Conservation (phyloP, 2,888 invertebrate genomes). For the Mermis nigrescens region DNA sequence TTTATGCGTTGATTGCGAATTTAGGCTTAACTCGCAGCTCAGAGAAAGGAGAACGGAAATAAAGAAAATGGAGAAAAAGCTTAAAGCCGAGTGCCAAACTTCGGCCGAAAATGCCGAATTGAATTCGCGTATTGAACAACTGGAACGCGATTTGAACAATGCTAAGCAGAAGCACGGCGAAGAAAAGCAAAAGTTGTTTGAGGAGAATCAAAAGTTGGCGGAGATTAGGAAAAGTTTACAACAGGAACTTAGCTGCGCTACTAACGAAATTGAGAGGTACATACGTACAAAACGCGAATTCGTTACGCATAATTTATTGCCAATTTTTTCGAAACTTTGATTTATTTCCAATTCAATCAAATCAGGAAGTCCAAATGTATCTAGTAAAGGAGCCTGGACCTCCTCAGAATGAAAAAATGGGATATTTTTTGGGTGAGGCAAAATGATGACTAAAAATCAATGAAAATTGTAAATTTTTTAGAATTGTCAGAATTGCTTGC, state of each 20-base stretch:
- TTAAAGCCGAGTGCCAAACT: slow-evolving; percentile 9
- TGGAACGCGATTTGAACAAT: slow-evolving; percentile 17
- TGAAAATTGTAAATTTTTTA: too few species aligned
- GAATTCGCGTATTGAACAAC: slow-evolving; percentile 15
- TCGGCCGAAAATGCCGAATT: slow-evolving; percentile 18
- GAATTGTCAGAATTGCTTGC: too few species aligned
- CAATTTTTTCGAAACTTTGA: too few species aligned
- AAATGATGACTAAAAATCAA: too few species aligned
- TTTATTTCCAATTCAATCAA: too few species aligned
- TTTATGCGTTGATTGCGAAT: too few species aligned
- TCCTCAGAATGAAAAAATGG: too few species aligned
- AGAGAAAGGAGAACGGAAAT: slow-evolving; percentile 18
- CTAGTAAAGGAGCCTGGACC: too few species aligned
- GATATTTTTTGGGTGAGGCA: too few species aligned
- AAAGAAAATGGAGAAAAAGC: slow-evolving; percentile 23
- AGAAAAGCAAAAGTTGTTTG: slow-evolving; percentile 14
- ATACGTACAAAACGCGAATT: too few species aligned
- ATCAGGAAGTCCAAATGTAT: too few species aligned
- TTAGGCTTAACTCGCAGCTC: slow-evolving; percentile 13
- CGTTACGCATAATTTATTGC: too few species aligned
- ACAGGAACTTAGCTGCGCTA: slow-evolving; percentile 8
- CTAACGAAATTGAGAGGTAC: slow-evolving; percentile 9
- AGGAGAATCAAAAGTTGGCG: slow-evolving; percentile 12
- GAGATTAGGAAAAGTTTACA: slow-evolving; percentile 20
- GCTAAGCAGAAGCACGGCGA: slow-evolving; percentile 15